A percentile compares a stretch with the other conserved stretches of the same genome.
Evolutionary conservation across 1,140 invertebrate genomes (phyloP).

Genomic region (Hylaeus anthracinus): DNA sequence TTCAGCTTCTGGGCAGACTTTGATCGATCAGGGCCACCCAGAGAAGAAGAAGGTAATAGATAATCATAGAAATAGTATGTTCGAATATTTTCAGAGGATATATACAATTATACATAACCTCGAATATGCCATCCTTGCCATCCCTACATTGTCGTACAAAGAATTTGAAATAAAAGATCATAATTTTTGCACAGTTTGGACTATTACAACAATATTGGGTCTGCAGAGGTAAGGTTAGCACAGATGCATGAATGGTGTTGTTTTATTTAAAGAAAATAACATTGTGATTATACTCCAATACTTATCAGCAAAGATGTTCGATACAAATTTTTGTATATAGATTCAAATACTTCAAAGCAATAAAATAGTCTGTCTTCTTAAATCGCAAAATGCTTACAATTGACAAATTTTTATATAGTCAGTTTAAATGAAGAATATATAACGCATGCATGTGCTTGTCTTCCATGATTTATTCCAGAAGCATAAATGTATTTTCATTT

Average conservation of each 20-base stretch:
- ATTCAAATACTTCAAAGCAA: neutral
- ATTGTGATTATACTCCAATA: neutral
- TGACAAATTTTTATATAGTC: neutral
- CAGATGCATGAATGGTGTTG: slow-evolving; percentile 67
- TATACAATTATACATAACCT: neutral
- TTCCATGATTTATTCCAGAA: neutral
- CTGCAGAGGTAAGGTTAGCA: slow-evolving; percentile 71
- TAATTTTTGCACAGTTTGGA: slow-evolving; percentile 77
- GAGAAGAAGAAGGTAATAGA: slow-evolving; percentile 85
- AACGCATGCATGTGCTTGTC: slow-evolving; percentile 43
- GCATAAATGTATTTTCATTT: slow-evolving; percentile 2
- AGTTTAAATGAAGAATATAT: neutral
- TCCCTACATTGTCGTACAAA: neutral
- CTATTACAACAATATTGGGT: slow-evolving; percentile 66
- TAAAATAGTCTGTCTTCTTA: neutral
- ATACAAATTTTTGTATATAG: neutral
- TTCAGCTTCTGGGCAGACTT: slow-evolving; percentile 86
- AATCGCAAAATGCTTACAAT: neutral
- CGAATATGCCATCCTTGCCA: neutral
- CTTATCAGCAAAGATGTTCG: neutral
- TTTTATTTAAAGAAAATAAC: slow-evolving; percentile 33
- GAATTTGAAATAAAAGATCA: slow-evolving; percentile 46
- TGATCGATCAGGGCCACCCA: slow-evolving; percentile 89
- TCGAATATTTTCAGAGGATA: neutral
- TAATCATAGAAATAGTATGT: neutral